Evolutionary conservation across 2,113 vertebrate genomes (phyloP), one percentile per base, ranked within the genome.

Genomic region (Grantiella picta): DNA sequence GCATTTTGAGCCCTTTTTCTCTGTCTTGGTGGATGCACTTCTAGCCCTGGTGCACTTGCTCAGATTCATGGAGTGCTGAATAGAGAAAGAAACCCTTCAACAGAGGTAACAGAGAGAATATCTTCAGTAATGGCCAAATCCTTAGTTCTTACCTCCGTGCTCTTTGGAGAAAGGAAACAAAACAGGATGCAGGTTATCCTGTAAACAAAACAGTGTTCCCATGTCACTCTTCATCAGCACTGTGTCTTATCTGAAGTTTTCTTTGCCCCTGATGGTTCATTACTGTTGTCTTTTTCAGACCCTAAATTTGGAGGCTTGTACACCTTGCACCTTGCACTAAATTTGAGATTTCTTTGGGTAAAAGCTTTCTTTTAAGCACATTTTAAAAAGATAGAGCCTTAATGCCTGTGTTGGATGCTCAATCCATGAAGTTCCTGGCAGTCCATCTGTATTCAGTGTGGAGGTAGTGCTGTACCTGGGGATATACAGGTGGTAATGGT

Each of bases 321-420:
- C 5, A 21, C 20, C 6, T 3, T 1, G 0, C 5, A 11, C 12
- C 6, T 47, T 50, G 53, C 19, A 8, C 20, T 42, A 61, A 17
- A 29, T 61, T 16, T 47, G 35, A 76, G 49, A 40, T 57, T 24
- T 82, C 8, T 66, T 47, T 44, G n/a, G 15, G 11, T 78, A 59
- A 70, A 88, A 66, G 20, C 15, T 22, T 60, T 17, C 12, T 77
- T 70, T 56, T 45, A 65, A 47, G 35, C 9, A 3, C 36, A 9
- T n/a, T 54, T 75, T 15, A 47, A 49, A 60, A 56, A 61, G 21
- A 5, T 12, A 44, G 5, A 29, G 6, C 15, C 12, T 52, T 78
- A 83, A 20, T 87, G 28, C 15, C 0, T 0, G 17, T 69, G 15
- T 57, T 70, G 38, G 23, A 12, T 86, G 15, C 40, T 64, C 21